Evolutionary conservation across 2,797 vertebrate species (phyloP).

Genomic region (Gallirallus australis): DNA sequence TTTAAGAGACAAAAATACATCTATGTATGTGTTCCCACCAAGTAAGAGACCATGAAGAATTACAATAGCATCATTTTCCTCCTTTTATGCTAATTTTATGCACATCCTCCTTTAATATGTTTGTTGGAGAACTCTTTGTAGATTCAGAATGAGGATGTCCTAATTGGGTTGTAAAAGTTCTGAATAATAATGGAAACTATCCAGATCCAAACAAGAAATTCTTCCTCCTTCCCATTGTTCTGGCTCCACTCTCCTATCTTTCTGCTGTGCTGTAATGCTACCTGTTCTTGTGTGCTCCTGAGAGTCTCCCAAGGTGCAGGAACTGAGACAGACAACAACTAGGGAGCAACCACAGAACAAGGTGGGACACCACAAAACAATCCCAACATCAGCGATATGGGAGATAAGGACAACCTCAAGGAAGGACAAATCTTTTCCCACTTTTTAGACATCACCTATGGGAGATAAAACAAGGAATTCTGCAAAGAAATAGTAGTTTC

Average conservation of each 20-base stretch:
- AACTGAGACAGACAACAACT: neutral
- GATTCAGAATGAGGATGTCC: neutral
- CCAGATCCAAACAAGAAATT: neutral
- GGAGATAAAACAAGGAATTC: neutral
- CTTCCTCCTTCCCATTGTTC: neutral
- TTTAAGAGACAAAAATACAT: neutral
- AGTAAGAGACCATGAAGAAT: neutral
- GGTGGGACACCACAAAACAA: neutral
- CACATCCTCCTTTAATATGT: neutral
- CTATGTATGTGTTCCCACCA: neutral
- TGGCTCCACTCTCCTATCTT: neutral
- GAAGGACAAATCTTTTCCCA: neutral
- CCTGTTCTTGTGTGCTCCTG: accelerated
- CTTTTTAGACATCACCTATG: neutral
- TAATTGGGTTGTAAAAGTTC: neutral
- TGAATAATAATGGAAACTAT: neutral
- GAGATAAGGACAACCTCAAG: neutral
- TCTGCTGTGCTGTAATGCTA: neutral
- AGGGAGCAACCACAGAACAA: neutral
- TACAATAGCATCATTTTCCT: neutral
- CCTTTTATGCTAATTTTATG: neutral
- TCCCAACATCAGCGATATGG: neutral
- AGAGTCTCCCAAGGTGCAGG: neutral
- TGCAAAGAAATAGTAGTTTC: neutral
- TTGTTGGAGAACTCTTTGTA: neutral